Conservation (phyloP, 2,888 invertebrate genomes). For the Philonicus albiceps region DNA sequence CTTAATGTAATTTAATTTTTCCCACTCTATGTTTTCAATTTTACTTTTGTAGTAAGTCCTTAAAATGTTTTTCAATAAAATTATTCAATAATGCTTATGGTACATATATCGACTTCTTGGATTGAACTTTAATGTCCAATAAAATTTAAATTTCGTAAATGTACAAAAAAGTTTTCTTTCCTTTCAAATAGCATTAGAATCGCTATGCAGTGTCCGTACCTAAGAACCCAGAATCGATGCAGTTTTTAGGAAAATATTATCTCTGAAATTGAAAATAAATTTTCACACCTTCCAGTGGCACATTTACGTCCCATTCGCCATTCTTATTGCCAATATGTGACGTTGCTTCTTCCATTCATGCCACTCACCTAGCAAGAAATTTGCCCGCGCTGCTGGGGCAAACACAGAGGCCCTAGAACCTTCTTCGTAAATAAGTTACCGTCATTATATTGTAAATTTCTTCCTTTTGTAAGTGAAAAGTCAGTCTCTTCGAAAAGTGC, state of each 20-base stretch:
- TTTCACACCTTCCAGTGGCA: neutral
- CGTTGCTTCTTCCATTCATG: neutral
- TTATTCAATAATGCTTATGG: neutral
- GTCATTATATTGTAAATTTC: constrained; percentile 22
- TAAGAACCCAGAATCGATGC: neutral
- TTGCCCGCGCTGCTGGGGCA: neutral
- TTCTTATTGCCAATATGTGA: neutral
- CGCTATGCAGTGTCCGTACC: neutral
- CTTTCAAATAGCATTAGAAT: neutral
- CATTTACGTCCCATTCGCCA: neutral
- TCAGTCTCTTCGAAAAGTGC: constrained; percentile 1
- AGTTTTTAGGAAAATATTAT: neutral
- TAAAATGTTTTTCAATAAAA: neutral
- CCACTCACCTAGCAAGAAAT: neutral
- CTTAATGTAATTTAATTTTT: neutral
- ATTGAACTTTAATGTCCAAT: neutral
- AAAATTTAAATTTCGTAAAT: neutral
- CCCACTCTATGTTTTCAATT: neutral
- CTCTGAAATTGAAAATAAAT: constrained; percentile 13
- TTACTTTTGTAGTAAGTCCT: neutral
- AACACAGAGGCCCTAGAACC: neutral
- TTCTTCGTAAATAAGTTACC: constrained; percentile 6
- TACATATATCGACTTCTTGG: neutral
- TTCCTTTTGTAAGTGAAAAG: constrained; percentile 6
- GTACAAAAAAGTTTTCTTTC: neutral